A percentile compares a stretch with the other conserved stretches of the same genome.
Conservation (phyloP, 2,113 vertebrate species). For the Chamaetylas fuelleborni region DNA sequence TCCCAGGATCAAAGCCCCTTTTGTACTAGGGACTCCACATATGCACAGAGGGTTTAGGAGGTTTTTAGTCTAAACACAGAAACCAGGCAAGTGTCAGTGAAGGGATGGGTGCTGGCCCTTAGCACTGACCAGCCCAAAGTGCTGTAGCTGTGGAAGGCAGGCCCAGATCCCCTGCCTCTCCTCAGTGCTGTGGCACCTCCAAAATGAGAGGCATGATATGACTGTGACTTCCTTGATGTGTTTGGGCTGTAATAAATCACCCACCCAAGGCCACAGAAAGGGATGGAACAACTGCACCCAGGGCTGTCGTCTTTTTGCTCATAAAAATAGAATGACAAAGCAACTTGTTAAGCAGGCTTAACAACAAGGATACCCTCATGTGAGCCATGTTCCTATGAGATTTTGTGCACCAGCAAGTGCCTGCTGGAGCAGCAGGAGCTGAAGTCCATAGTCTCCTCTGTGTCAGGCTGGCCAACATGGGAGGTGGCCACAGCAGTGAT, state of each 20-base stretch:
- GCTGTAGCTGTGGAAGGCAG: not conserved
- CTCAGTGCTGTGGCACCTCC: not conserved
- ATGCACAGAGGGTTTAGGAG: not conserved
- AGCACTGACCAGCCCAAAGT: not conserved
- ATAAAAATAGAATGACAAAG: not conserved
- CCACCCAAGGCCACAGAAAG: not conserved
- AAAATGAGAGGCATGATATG: not conserved
- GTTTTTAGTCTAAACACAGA: not conserved
- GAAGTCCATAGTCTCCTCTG: not conserved
- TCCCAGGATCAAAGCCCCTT: constrained; percentile 39
- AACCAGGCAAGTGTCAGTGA: not conserved
- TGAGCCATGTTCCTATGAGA: not conserved
- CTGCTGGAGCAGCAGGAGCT: rapidly evolving
- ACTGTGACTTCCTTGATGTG: not conserved
- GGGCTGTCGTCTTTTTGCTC: not conserved
- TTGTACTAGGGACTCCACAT: not conserved
- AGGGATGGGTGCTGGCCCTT: not conserved
- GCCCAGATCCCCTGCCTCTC: not conserved
- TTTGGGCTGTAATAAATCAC: not conserved
- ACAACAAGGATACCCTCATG: not conserved
- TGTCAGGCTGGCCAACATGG: not conserved
- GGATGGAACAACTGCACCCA: not conserved
- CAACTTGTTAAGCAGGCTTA: not conserved
- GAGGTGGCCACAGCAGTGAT: not conserved
- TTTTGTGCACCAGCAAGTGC: not conserved